phyloP scores from a whole-genome alignment of 2,888 invertebrate species.

The Sabellastarte sp. region DNA sequence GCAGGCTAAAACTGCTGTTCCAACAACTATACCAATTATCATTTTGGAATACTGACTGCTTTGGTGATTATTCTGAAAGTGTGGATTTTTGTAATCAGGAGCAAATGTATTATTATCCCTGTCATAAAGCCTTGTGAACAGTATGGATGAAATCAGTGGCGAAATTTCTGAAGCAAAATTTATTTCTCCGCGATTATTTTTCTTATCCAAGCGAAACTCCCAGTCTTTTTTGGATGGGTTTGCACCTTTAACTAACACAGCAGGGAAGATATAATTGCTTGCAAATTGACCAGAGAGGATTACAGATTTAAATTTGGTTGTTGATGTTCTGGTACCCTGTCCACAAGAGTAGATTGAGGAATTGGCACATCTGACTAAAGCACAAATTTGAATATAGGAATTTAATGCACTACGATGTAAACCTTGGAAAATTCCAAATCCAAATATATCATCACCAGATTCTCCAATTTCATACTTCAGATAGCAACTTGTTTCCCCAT shows the following conservation, averaged over 20 bases:
- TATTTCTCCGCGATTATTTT: background rate
- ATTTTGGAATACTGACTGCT: no score
- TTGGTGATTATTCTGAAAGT: no score
- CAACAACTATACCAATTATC: no score
- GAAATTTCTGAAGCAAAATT: background rate
- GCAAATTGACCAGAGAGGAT: background rate
- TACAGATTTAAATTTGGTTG: background rate
- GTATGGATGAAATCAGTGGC: no score
- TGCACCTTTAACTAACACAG: background rate
- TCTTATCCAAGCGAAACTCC: constrained; percentile 1
- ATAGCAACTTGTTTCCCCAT: constrained; percentile 36
- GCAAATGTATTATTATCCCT: no score
- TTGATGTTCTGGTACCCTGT: background rate
- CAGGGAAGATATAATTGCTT: constrained; percentile 1
- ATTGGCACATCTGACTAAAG: constrained; percentile 34
- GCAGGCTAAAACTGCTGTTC: no score
- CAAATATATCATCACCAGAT: constrained; percentile 25
- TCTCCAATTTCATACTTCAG: background rate
- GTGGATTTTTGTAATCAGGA: no score
- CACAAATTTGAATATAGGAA: constrained; percentile 39
- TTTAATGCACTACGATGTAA: constrained; percentile 34
- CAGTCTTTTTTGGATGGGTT: background rate
- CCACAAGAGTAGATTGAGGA: constrained; percentile 15
- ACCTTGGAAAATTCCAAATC: constrained; percentile 43
- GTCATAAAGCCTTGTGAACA: constrained; percentile 1